Base-by-base conservation (phyloP, 2,888 invertebrate genomes). In the Tortricodes alternella region DNA sequence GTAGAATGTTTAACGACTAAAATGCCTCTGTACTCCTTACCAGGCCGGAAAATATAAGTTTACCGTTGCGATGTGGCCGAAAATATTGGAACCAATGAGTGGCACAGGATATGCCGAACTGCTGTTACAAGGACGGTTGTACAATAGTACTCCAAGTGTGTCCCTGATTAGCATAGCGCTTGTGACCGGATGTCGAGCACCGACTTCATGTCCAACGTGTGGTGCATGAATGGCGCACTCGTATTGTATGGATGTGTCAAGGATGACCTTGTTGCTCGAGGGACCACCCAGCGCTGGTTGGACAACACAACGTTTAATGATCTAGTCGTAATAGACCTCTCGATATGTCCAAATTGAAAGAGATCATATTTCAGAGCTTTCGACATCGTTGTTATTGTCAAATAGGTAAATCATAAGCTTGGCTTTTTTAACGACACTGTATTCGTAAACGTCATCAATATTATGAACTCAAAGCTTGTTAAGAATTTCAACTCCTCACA, bases 111-210 rank as follows among this genome's bases (percentile, higher is more conserved):
- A 68, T 70, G 68, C 59, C 48, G 62, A 68, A 64, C 67, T 69
- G 68, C 68, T 71, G 71, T 73, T 69, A 70, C 84, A 83, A 82
- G 83, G 81, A 74, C 81, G 75, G 68, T 68, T 67, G 76, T 72
- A 73, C 76, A 68, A 72, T 69, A 70, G 73, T 71, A 66, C 68
- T 73, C 71, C 69, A 73, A 77, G 75, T 71, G 73, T 75, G 76
- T 74, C 70, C 67, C 66, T 70, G 70, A 85, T 87, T 88, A 80
- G 79, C 86, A 89, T 87, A 80, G 74, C 59, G 65, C 71, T 74
- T 76, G 74, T 69, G 83, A 74, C 85, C 86, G 87, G 87, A 88
- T 82, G 78, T 70, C 67, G 71, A 73, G 71, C 75, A 78, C 74
- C 79, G 79, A 73, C 78, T 77, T 38, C 50, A 59, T 72, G 76